Conservation (phyloP, 2,888 invertebrate species). For the Melinaea menophilus region DNA sequence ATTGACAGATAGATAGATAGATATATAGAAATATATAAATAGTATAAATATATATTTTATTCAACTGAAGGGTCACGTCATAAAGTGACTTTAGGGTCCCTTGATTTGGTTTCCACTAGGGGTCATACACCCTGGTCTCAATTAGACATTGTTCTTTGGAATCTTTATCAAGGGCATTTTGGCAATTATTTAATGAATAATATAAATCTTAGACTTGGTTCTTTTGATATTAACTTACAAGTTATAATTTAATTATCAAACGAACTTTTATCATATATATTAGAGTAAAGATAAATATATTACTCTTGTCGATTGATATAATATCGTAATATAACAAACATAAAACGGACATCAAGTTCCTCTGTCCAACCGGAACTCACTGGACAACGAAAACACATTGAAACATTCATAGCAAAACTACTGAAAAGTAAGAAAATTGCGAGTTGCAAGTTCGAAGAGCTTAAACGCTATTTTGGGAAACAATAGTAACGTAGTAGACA, state of each 20-base stretch:
- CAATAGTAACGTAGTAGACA: conserved; percentile 54
- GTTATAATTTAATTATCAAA: background rate
- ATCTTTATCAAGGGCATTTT: conserved; percentile 56
- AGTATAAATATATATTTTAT: conserved; percentile 6
- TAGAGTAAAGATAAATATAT: background rate
- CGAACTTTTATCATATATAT: background rate
- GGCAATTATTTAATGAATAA: conserved; percentile 29
- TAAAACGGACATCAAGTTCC: conserved; percentile 40
- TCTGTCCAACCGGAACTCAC: conserved; percentile 50
- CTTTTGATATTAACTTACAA: conserved; percentile 6
- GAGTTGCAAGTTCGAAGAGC: conserved; percentile 44
- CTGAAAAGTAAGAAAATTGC: conserved; percentile 48
- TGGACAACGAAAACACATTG: conserved; percentile 51
- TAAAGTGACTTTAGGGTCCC: conserved; percentile 81
- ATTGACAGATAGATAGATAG: background rate
- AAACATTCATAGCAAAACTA: conserved; percentile 56
- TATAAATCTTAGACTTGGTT: conserved; percentile 24
- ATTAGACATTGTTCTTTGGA: conserved; percentile 47
- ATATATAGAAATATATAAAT: background rate
- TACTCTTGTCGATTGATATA: conserved; percentile 6
- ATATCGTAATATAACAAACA: conserved; percentile 20
- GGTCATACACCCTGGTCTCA: conserved; percentile 79
- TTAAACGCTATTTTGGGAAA: conserved; percentile 44
- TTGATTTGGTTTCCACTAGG: conserved; percentile 90
- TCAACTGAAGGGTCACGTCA: conserved; percentile 76